Percentiles rank a stretch among this genome's conserved stretches.
These are phyloP conservation scores for Sarcophaga rosellei DNA, from an alignment of 2,888 invertebrate genomes.

Conservation along the genomic window DNA sequence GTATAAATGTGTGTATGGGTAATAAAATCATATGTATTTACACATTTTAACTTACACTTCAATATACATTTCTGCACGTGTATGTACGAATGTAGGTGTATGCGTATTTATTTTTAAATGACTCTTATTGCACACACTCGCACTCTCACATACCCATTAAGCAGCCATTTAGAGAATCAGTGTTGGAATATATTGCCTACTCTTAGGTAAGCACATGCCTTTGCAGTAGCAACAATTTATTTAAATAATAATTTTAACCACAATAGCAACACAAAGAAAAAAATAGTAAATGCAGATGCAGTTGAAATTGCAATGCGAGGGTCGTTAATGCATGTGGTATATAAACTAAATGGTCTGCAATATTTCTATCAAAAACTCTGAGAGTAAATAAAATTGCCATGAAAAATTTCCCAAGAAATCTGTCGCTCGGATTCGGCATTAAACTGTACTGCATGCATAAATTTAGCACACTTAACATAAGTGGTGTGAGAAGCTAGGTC, in stretches of 20 bases:
- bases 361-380: too few species aligned
- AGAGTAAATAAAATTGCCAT: too few species aligned
- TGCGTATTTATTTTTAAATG: neutral
- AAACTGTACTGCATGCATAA: too few species aligned
- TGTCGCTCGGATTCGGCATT: too few species aligned
- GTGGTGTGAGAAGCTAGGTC: too few species aligned
- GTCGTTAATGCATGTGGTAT: too few species aligned
- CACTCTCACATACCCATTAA: neutral
- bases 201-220: neutral
- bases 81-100: neutral
- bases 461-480: too few species aligned
- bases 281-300: constrained; percentile 51
- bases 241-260: constrained; percentile 59
- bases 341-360: too few species aligned
- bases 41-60: neutral
- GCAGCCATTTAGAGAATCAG: neutral
- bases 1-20: constrained; percentile 39
- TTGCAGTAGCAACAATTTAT: constrained; percentile 49
- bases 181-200: constrained; percentile 1
- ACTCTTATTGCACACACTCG: neutral
- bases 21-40: constrained; percentile 49
- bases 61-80: too few species aligned
- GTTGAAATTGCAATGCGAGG: constrained; percentile 14
- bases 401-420: too few species aligned
- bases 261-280: constrained; percentile 33